Percentiles rank a stretch among this genome's conserved stretches.
phyloP scores from a whole-genome alignment of 2,797 vertebrate species.

The Coracias cyanogaster region DNA sequence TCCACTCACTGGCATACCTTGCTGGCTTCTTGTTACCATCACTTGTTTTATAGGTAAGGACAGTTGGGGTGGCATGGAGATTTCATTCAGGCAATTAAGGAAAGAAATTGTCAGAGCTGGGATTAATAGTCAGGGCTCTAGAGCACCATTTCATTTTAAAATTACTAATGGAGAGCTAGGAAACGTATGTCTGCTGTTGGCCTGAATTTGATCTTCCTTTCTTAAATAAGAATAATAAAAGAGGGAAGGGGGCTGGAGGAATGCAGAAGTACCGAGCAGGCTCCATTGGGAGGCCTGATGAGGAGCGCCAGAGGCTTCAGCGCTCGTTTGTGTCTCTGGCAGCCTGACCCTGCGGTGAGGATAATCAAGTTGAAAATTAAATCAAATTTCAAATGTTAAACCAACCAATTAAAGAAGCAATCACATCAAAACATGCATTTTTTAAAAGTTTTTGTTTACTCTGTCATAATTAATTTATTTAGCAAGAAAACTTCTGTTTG shows the following conservation, averaged over 20 bases:
- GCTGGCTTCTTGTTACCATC: background rate
- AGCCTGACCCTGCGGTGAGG: constrained; percentile 59
- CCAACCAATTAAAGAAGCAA: constrained; percentile 75
- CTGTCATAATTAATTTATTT: constrained; percentile 70
- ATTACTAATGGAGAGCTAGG: constrained; percentile 13
- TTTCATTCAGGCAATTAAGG: constrained; percentile 11
- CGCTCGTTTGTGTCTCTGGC: constrained; percentile 16
- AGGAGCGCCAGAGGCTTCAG: background rate
- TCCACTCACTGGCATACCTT: background rate
- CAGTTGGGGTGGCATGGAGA: background rate
- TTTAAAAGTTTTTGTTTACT: constrained; percentile 74
- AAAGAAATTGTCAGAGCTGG: background rate
- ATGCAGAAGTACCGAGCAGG: background rate
- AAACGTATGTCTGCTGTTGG: background rate
- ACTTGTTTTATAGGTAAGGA: background rate
- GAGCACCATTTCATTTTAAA: background rate
- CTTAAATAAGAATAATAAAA: constrained; percentile 36
- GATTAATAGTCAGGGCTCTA: background rate
- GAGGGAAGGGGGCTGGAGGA: background rate
- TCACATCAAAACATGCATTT: constrained; percentile 70
- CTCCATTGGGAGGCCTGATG: background rate
- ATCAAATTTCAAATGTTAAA: constrained; percentile 78
- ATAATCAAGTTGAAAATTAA: constrained; percentile 78
- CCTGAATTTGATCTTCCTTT: constrained; percentile 32
- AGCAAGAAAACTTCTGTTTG: constrained; percentile 56